Evolutionary conservation across 2,888 invertebrate genomes (phyloP).

Genomic region (Itoplectis maculator): DNA sequence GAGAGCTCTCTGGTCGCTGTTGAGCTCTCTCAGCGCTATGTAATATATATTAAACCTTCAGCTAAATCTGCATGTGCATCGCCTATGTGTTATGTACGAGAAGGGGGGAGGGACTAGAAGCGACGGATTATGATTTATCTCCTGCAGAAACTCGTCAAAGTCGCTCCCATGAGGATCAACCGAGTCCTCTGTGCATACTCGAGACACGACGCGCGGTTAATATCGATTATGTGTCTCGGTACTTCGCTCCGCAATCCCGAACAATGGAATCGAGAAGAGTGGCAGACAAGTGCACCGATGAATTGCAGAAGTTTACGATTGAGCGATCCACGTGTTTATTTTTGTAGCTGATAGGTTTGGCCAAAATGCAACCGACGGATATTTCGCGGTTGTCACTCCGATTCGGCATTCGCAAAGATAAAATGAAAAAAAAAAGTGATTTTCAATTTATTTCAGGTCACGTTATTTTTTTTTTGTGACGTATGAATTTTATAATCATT

Average conservation of each 20-base stretch:
- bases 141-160: conserved; percentile 30
- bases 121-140: conserved; percentile 51
- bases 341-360: too few relatives aligned
- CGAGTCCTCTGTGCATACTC: conserved; percentile 13
- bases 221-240: conserved; percentile 35
- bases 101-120: conserved; percentile 12
- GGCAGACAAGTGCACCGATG: background rate
- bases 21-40: background rate
- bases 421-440: background rate
- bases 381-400: background rate
- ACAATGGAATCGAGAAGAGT: background rate
- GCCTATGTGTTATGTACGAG: conserved; percentile 13
- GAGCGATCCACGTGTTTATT: conserved; percentile 12
- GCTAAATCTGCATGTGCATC: background rate
- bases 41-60: background rate
- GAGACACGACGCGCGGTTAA: conserved; percentile 4
- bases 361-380: too few relatives aligned
- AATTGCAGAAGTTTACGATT: conserved; percentile 19
- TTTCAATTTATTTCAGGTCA: too few relatives aligned
- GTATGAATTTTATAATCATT: too few relatives aligned
- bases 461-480: too few relatives aligned
- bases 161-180: conserved; percentile 42
- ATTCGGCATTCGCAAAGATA: background rate
- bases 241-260: conserved; percentile 1
- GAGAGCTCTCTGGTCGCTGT: background rate